Conservation (phyloP, 2,113 vertebrate genomes). For the Cephalophus harveyi region DNA sequence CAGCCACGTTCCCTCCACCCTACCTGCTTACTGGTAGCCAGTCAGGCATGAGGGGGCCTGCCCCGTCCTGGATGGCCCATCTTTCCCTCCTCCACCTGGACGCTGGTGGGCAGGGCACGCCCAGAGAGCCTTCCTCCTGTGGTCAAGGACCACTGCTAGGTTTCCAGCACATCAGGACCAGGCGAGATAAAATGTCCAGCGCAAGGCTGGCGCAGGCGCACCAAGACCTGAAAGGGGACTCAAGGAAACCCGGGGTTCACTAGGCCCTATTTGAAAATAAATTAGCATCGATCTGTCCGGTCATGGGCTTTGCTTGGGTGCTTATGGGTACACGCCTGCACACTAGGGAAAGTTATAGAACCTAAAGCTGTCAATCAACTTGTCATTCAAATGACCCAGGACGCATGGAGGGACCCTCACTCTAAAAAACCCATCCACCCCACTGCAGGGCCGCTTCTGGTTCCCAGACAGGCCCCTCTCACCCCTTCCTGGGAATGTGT, state of each 20-base stretch:
- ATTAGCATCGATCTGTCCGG: neutral
- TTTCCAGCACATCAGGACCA: neutral
- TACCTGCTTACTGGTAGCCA: neutral
- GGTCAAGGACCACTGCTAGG: neutral
- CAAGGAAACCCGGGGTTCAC: neutral
- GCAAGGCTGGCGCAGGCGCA: neutral
- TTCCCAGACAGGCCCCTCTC: neutral
- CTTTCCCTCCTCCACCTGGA: neutral
- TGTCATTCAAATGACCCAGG: neutral
- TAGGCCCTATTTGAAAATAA: neutral
- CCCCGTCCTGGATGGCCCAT: neutral
- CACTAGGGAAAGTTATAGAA: neutral
- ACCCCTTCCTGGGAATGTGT: neutral
- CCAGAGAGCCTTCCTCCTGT: neutral
- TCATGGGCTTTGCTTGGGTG: neutral
- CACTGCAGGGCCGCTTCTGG: neutral
- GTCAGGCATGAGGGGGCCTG: neutral
- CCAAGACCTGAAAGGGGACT: neutral
- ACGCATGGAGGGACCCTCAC: neutral
- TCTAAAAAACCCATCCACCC: neutral
- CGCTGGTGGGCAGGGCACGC: neutral
- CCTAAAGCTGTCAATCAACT: neutral
- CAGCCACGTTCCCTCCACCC: neutral
- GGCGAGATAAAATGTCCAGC: neutral
- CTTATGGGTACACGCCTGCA: neutral